Evolutionary conservation across 2,888 invertebrate genomes (phyloP).

Genomic region (Platerodrilus igneus): DNA sequence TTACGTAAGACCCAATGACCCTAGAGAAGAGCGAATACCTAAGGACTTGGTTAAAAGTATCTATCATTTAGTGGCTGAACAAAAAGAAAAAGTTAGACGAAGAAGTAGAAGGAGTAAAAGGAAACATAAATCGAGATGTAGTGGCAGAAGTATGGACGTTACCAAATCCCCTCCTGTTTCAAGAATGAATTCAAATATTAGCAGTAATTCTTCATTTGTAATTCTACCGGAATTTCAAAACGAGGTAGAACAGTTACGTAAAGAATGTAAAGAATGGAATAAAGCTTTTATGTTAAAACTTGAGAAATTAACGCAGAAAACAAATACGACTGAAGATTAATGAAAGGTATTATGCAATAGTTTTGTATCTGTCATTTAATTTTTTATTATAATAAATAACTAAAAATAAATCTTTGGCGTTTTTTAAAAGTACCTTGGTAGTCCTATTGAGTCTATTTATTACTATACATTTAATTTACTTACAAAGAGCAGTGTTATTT

Average conservation of each 20-base stretch:
- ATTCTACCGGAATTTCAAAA: slow-evolving; percentile 14
- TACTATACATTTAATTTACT: no score
- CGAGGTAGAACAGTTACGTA: slow-evolving; percentile 33
- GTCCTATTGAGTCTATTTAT: no score
- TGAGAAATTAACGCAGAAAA: no score
- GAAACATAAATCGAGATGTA: slow-evolving; percentile 14
- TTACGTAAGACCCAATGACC: slow-evolving; percentile 77
- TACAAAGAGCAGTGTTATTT: no score
- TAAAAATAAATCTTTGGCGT: no score
- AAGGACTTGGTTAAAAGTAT: slow-evolving; percentile 69
- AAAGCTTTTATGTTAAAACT: slow-evolving; percentile 34
- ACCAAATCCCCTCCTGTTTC: slow-evolving; percentile 28
- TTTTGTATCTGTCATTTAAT: no score
- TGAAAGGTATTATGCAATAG: no score
- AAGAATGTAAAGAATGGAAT: slow-evolving; percentile 33
- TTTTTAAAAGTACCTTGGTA: no score
- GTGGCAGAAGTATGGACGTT: slow-evolving; percentile 4
- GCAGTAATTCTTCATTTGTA: slow-evolving; percentile 10
- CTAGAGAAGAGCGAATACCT: slow-evolving; percentile 72
- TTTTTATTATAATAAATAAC: no score
- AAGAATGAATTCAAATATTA: slow-evolving; percentile 33
- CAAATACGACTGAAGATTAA: no score
- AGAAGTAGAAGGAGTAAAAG: slow-evolving; percentile 10
- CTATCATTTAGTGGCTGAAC: slow-evolving; percentile 69
- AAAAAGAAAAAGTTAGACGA: slow-evolving; percentile 54